Conservation (phyloP, 1,140 invertebrate genomes). For the Polyergus mexicanus region DNA sequence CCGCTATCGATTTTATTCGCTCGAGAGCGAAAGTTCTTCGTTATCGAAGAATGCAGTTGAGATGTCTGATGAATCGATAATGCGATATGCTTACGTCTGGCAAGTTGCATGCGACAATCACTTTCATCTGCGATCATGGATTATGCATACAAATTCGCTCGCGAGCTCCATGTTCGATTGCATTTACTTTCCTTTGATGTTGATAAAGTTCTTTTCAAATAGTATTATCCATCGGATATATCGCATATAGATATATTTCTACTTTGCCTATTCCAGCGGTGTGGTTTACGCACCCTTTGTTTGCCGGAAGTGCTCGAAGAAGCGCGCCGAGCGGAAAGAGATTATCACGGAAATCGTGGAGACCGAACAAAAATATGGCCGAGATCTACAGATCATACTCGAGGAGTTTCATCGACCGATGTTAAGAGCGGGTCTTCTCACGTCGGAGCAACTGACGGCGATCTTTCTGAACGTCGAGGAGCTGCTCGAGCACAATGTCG, state of each 20-base stretch:
- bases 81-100: constrained; percentile 32
- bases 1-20: constrained; percentile 62
- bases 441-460: constrained; percentile 93
- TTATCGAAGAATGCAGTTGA: constrained; percentile 58
- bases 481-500: constrained; percentile 95
- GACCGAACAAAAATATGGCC: constrained; percentile 97
- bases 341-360: constrained; percentile 98
- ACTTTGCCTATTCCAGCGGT: constrained; percentile 83
- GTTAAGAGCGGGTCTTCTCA: constrained; percentile 94
- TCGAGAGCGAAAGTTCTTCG: constrained; percentile 67
- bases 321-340: constrained; percentile 95
- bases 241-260: constrained; percentile 8
- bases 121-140: constrained; percentile 42
- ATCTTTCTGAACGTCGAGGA: constrained; percentile 98
- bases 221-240: neutral
- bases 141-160: constrained; percentile 20
- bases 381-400: constrained; percentile 96
- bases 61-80: constrained; percentile 55
- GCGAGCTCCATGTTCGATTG: neutral
- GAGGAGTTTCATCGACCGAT: constrained; percentile 98
- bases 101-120: constrained; percentile 9
- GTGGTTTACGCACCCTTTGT: constrained; percentile 92
- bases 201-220: neutral
- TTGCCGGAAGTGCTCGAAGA: constrained; percentile 95
- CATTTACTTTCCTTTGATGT: constrained; percentile 2